Evolutionary conservation across 1,140 invertebrate species (phyloP).

Genomic region (Brachionus manjavacas): DNA sequence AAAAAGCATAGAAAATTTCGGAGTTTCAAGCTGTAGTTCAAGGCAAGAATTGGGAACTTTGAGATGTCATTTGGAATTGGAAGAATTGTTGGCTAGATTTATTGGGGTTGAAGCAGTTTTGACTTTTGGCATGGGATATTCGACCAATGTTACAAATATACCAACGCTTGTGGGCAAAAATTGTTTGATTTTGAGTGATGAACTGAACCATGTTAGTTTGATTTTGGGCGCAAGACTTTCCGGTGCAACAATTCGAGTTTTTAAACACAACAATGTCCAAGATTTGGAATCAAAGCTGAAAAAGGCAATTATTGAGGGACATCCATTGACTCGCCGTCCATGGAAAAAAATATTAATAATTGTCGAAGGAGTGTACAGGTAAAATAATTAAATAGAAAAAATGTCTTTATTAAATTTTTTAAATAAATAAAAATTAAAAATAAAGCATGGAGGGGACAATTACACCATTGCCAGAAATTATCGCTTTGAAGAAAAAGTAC

Average conservation of each 20-base stretch:
- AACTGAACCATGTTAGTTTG: slow-evolving; percentile 91
- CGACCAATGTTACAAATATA: slow-evolving; percentile 89
- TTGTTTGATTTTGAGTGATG: slow-evolving; percentile 83
- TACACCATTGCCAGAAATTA: slow-evolving; percentile 77
- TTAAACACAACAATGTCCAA: slow-evolving; percentile 76
- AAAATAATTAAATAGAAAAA: background rate
- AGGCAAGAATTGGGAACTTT: slow-evolving; percentile 23
- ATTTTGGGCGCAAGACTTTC: slow-evolving; percentile 85
- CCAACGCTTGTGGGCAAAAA: slow-evolving; percentile 73
- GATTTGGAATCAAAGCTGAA: slow-evolving; percentile 76
- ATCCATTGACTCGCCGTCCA: slow-evolving; percentile 69
- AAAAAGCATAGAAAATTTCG: slow-evolving; percentile 52
- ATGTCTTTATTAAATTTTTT: too few species aligned
- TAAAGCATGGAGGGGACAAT: slow-evolving; percentile 94
- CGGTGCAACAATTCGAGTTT: slow-evolving; percentile 77
- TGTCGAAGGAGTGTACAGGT: slow-evolving; percentile 81
- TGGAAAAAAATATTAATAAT: slow-evolving; percentile 91
- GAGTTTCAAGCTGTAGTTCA: slow-evolving; percentile 49
- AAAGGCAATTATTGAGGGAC: slow-evolving; percentile 73
- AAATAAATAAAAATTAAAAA: too few species aligned
- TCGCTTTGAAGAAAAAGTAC: slow-evolving; percentile 89
- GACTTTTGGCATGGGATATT: slow-evolving; percentile 96
- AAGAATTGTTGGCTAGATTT: slow-evolving; percentile 77
- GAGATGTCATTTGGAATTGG: slow-evolving; percentile 63
- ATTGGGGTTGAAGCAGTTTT: slow-evolving; percentile 88